Evolutionary conservation across 2,113 vertebrate species (phyloP), one percentile per base, ranked within the genome.

Genomic region (Oryzias javanicus): DNA sequence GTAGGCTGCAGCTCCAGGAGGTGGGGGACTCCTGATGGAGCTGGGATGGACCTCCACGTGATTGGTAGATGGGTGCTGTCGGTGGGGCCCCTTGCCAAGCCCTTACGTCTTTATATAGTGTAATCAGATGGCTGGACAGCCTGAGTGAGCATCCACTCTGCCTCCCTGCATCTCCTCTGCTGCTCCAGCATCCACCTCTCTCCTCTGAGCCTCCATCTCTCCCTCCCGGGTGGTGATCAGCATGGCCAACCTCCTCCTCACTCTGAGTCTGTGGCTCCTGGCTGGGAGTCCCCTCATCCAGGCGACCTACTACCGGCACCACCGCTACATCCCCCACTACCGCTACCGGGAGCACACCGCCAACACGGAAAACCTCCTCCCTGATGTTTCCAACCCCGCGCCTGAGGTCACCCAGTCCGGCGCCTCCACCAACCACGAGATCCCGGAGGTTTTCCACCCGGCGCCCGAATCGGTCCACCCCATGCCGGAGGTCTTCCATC

Each of bases 291-390:
- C 86, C 63, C 41, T 77, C 22, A 88, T 86, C 76, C 90, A 91
- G 85, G 94, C 90, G 81, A 91, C 89, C 35, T 89, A 90, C 84
- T 90, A 89, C 82, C 88, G 87, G 65, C 88, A 89, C 76, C 86
- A 86, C 63, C 90, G 88, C 47, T 87, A 89, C 79, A 27, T 94
- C 55, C 91, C 86, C n/a, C 89, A 87, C 74, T 81, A 79, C 81
- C 88, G 88, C 67, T 86, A 89, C 86, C 83, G 83, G 66, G 91
- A 93, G 50, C 89, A 84, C 55, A 86, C 84, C 19, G 91, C 92
- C 80, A 95, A 92, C 92, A 91, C 92, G 78, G 91, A 94, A 55
- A 93, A 95, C 74, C 90, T 93, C 75, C 92, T 97, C 67, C 91
- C 95, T 13, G 90, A 89, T 52, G 78, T 72, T 47, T 67, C 79